Evolutionary conservation across 2,797 vertebrate species (phyloP), one percentile per base, ranked within the genome.

Genomic region (Fistularia commersonii): DNA sequence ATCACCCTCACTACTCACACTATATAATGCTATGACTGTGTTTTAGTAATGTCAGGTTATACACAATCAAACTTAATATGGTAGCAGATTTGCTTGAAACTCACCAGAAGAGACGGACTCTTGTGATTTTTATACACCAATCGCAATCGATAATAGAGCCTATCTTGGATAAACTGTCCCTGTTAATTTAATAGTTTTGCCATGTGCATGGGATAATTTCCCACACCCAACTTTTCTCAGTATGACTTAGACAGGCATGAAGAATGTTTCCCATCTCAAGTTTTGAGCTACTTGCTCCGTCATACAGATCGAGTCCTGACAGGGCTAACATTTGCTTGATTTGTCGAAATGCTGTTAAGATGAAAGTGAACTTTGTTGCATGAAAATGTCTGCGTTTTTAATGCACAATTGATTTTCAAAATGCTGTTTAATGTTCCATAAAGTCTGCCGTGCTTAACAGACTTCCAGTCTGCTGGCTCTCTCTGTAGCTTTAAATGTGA

Each of bases 401-500:
- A 50, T 48, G 10, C 33, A 48, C 23, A 8, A 34, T 32, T 42
- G 37, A 0, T 39, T 23, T 46, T 41, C 12, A 40, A 52, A 36
- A 42, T 47, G 13, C 8, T 48, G 6, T 48, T 41, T 36, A 39
- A 43, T 53, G 58, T 74, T 68, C 66, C 38, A 33, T 13, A 32
- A 23, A 23, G 60, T 60, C 36, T 51, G 55, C 51, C 14, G 6
- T 14, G 35, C 11, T 14, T 39, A 42, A 6, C 38, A 56, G 44
- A 7, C 61, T 59, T 65, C 58, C 52, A 58, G 9, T 42, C 42
- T 63, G 12, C 51, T 67, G 51, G 12, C 51, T 67, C 51, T 48
- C 37, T 34, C 61, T 77, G 72, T 68, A 66, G 74, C 79, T 83
- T 87, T 82, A 82, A 82, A 62, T 62, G 56, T 57, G 69, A 66